Evolutionary conservation across 2,113 vertebrate genomes (phyloP), one percentile per base, ranked within the genome.

Genomic region (Pheucticus melanocephalus): DNA sequence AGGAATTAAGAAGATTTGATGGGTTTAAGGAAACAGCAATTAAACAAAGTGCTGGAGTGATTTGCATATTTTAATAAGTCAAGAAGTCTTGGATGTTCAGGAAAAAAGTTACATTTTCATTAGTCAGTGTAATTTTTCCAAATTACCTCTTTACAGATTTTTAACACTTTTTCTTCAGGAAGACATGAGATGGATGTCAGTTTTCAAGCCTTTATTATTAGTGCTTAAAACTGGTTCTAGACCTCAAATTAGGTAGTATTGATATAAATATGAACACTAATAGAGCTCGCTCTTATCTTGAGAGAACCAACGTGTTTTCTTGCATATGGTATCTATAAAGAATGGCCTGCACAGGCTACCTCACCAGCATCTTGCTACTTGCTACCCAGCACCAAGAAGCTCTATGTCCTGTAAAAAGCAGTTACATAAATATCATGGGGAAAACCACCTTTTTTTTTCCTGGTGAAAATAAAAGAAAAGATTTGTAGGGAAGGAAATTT

Each of bases 21-120:
- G 69, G 78, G 88, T 95, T 96, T 95, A 95, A 96, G 95, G 90
- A 96, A 97, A 84, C 71, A 93, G 78, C 80, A 88, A 97, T 97
- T 94, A 96, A 94, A 95, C 64, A 95, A 96, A 95, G 84, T 95
- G 47, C 42, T 94, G 78, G 70, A 84, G 73, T 84, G 86, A 94
- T 97, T 94, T 90, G 42, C 95, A 97, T 94, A 95, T 92, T 96
- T 94, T 95, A 96, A 95, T 95, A 97, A 90, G 70, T 88, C 64
- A 64, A 82, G 39, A 87, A 91, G 65, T 88, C 88, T 84, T 91
- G 45, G 51, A 92, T 88, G 21, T 87, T 91, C 50, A 90, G 53
- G 33, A 95, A 79, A 92, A 92, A 93, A 86, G 17, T 66, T 89
- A 21, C 51, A 8, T 65, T 90, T 94, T 83, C 65, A 57, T 76